These are phyloP conservation scores for Galbula dea DNA, from an alignment of 2,113 vertebrate genomes.

Conservation along the genomic window DNA sequence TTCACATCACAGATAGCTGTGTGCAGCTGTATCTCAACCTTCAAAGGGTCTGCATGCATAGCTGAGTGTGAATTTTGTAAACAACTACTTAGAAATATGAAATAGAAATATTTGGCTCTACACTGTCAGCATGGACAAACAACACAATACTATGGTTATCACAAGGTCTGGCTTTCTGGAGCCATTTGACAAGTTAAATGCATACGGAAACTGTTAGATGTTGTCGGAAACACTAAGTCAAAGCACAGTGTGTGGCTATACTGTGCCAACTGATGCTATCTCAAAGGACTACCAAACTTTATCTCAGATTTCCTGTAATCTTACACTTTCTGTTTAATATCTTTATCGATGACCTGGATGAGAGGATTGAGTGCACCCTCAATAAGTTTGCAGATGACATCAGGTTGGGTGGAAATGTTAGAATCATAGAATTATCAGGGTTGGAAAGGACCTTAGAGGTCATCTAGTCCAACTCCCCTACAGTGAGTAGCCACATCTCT, in stretches of 20 bases:
- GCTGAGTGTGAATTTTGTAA: neutral
- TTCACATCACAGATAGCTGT: neutral
- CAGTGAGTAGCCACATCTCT: too few relatives aligned
- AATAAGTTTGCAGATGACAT: too few relatives aligned
- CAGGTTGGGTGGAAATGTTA: too few relatives aligned
- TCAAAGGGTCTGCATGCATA: neutral
- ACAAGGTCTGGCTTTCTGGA: neutral
- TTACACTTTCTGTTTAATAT: too few relatives aligned
- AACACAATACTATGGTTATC: neutral
- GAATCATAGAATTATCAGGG: too few relatives aligned
- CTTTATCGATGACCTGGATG: too few relatives aligned
- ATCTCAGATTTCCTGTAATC: conserved; percentile 19
- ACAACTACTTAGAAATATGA: neutral
- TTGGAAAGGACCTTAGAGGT: too few relatives aligned
- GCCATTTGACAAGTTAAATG: neutral
- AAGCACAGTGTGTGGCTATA: neutral
- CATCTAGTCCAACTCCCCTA: too few relatives aligned
- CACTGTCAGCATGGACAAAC: fast-evolving
- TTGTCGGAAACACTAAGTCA: neutral
- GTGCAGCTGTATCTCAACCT: neutral
- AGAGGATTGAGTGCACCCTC: too few relatives aligned
- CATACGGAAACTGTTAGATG: neutral
- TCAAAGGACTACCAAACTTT: neutral
- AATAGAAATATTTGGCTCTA: neutral
- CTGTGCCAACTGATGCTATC: conserved; percentile 4